Percentiles rank a stretch among this genome's conserved stretches.
Conservation (phyloP, 2,113 vertebrate genomes). For the Centropus bengalensis region DNA sequence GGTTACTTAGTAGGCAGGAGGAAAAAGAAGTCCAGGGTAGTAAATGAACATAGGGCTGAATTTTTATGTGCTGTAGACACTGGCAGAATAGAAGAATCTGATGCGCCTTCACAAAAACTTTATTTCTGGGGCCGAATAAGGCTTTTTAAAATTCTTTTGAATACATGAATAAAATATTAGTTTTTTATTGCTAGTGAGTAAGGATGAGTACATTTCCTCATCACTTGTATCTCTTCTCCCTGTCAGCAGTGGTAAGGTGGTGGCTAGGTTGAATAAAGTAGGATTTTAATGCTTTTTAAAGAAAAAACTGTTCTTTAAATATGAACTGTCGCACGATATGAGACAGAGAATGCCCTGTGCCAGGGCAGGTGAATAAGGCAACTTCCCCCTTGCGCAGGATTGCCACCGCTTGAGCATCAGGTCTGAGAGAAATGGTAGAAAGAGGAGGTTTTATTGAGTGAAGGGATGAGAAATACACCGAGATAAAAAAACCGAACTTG, state of each 20-base stretch:
- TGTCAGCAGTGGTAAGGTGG: not conserved
- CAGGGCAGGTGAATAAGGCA: not conserved
- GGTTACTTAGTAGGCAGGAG: not conserved
- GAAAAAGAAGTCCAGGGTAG: not conserved
- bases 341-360: not conserved
- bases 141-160: not conserved
- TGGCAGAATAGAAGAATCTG: not conserved
- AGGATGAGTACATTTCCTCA: not conserved
- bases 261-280: not conserved
- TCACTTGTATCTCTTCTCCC: not conserved
- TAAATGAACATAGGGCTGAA: not conserved
- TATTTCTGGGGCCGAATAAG: not conserved
- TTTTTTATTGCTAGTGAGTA: not conserved
- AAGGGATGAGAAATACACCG: not conserved
- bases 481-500: not conserved
- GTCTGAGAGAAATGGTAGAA: not conserved
- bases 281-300: not conserved
- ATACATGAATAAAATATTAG: not conserved
- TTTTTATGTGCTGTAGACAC: not conserved
- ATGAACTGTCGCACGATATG: rapidly evolving
- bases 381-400: not conserved
- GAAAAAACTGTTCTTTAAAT: not conserved
- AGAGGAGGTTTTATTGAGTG: not conserved
- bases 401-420: not conserved
- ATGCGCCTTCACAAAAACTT: not conserved